Evolutionary conservation across 2,888 invertebrate species (phyloP).

Genomic region (Gibbula magus): DNA sequence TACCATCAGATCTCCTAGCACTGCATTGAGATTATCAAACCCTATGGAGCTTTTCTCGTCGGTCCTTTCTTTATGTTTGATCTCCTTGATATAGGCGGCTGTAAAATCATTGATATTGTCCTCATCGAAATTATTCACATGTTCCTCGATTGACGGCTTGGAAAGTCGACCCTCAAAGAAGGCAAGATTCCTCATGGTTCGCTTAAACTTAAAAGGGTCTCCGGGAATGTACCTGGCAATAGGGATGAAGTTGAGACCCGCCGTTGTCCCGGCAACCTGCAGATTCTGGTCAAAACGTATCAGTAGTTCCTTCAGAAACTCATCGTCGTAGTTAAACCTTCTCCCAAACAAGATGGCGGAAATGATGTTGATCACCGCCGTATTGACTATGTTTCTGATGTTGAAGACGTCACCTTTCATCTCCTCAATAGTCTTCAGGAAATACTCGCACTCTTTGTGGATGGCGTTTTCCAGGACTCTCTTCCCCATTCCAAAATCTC

Average conservation of each 20-base stretch:
- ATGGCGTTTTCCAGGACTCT: constrained; percentile 37
- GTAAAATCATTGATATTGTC: constrained; percentile 40
- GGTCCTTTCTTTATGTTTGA: neutral
- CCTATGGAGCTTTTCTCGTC: neutral
- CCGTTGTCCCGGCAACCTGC: constrained; percentile 3
- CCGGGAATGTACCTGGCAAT: constrained; percentile 33
- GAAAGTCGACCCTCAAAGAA: neutral
- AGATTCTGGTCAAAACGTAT: constrained; percentile 30
- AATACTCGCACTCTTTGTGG: constrained; percentile 39
- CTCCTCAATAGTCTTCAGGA: constrained; percentile 29
- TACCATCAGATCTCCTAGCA: constrained; percentile 39
- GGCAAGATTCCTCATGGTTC: neutral
- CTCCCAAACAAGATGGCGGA: constrained; percentile 36
- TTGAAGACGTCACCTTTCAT: constrained; percentile 23
- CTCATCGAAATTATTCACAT: constrained; percentile 36
- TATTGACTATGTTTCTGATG: constrained; percentile 25
- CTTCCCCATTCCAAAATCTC: constrained; percentile 44
- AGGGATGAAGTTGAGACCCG: constrained; percentile 34
- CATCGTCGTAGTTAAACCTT: constrained; percentile 38
- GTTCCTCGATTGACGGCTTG: constrained; percentile 28
- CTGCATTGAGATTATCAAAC: constrained; percentile 9
- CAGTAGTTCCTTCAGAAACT: constrained; percentile 32
- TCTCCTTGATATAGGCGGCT: constrained; percentile 38
- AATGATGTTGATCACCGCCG: constrained; percentile 44
- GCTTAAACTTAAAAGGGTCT: constrained; percentile 29